phyloP scores from a whole-genome alignment of 2,797 vertebrate genomes.

The Takifugu ocellatus region DNA sequence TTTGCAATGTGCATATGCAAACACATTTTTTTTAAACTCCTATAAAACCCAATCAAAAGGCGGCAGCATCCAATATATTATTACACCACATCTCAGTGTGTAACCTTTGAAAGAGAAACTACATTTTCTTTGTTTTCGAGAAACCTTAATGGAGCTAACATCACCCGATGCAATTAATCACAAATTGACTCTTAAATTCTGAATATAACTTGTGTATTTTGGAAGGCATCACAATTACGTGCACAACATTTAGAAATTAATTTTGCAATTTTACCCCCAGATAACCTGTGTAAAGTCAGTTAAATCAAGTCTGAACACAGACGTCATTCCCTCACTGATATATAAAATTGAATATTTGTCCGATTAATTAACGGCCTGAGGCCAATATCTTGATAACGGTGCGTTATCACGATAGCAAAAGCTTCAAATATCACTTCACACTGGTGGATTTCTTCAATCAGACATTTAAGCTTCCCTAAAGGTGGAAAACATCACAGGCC shows the following conservation, averaged over 20 bases:
- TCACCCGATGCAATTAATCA: too few species aligned
- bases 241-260: too few species aligned
- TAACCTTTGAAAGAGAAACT: too few species aligned
- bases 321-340: constrained; percentile 31
- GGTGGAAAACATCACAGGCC: constrained; percentile 43
- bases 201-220: too few species aligned
- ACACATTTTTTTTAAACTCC: background rate
- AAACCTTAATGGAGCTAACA: too few species aligned
- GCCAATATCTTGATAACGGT: constrained; percentile 7
- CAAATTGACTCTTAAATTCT: too few species aligned
- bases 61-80: too few species aligned
- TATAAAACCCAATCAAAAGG: too few species aligned
- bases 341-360: constrained; percentile 18
- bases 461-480: constrained; percentile 29
- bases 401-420: constrained; percentile 8
- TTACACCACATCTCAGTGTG: too few species aligned
- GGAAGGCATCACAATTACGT: too few species aligned
- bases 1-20: background rate
- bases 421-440: constrained; percentile 5
- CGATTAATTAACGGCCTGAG: constrained; percentile 23
- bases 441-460: constrained; percentile 2
- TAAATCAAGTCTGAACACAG: constrained; percentile 32
- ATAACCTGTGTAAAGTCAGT: constrained; percentile 7
- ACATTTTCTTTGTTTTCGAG: too few species aligned
- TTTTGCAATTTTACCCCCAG: background rate